Conservation (phyloP, 2,888 invertebrate genomes). For the Syrphus vitripennis region DNA sequence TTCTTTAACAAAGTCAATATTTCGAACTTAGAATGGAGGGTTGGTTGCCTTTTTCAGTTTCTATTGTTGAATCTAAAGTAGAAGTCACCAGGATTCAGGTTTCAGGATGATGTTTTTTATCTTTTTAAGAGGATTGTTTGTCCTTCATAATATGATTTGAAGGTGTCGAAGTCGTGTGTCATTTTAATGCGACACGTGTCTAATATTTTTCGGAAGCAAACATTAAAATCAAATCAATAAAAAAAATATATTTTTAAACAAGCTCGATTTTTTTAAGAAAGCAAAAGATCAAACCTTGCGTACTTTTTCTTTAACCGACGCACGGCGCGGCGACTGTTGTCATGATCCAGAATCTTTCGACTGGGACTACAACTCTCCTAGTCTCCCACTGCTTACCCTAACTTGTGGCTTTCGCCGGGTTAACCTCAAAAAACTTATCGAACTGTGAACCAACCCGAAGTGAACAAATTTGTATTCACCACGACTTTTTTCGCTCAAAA, state of each 20-base stretch:
- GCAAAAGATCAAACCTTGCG: background rate
- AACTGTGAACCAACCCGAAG: too few relatives aligned
- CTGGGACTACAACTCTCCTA: too few relatives aligned
- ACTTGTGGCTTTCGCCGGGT: too few relatives aligned
- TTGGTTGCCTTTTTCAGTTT: background rate
- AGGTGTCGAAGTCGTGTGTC: slow-evolving; percentile 53
- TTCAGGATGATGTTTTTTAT: slow-evolving; percentile 29
- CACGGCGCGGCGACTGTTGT: too few relatives aligned
- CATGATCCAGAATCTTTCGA: too few relatives aligned
- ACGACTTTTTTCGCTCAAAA: too few relatives aligned
- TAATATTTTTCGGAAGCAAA: slow-evolving; percentile 8
- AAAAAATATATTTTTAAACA: background rate
- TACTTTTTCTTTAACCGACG: too few relatives aligned
- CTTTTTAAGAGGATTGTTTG: slow-evolving; percentile 63
- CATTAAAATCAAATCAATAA: slow-evolving; percentile 8
- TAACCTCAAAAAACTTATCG: too few relatives aligned
- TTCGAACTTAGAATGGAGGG: background rate
- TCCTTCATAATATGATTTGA: slow-evolving; percentile 54
- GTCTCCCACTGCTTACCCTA: too few relatives aligned
- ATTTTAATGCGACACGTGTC: slow-evolving; percentile 58
- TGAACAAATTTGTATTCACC: too few relatives aligned
- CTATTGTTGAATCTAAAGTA: background rate
- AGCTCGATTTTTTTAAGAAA: too few relatives aligned
- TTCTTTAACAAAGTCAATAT: background rate
- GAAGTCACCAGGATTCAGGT: slow-evolving; percentile 14